A percentile compares a stretch with the other conserved stretches of the same genome.
These are phyloP conservation scores for Lota lota DNA, from an alignment of 2,113 vertebrate species.

Conservation along the genomic window DNA sequence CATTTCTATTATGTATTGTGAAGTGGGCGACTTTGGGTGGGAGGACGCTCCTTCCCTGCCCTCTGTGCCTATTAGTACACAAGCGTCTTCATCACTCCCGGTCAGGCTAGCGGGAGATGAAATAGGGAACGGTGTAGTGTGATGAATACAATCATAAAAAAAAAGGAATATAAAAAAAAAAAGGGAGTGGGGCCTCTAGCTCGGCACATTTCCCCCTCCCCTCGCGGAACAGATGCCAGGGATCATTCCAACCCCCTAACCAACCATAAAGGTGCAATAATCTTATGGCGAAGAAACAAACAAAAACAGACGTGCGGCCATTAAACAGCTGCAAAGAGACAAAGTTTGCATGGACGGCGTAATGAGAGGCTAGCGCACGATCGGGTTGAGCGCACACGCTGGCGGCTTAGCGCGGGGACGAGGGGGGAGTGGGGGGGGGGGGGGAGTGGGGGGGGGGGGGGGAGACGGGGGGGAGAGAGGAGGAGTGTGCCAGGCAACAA, in stretches of 20 bases:
- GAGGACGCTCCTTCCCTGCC: constrained; percentile 58
- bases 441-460: neutral
- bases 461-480: constrained; percentile 13
- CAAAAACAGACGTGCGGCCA: constrained; percentile 74
- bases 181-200: constrained; percentile 39
- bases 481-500: too few relatives aligned
- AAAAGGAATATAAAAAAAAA: constrained; percentile 23
- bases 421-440: constrained; percentile 11
- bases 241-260: constrained; percentile 75
- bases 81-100: constrained; percentile 56
- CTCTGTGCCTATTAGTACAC: constrained; percentile 59
- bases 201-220: constrained; percentile 46
- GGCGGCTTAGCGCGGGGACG: constrained; percentile 37
- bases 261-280: constrained; percentile 82
- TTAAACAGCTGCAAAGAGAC: constrained; percentile 79
- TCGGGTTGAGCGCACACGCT: constrained; percentile 67
- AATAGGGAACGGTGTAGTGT: constrained; percentile 58
- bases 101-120: constrained; percentile 28
- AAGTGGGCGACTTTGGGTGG: constrained; percentile 13
- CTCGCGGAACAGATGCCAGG: constrained; percentile 75
- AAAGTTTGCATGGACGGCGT: constrained; percentile 71
- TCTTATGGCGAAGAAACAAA: constrained; percentile 76
- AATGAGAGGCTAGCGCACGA: constrained; percentile 62
- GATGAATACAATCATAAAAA: constrained; percentile 41
- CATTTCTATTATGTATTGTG: neutral